A percentile compares a stretch with the other conserved stretches of the same genome.
Conservation (phyloP, 1,140 invertebrate species). For the Laodelphax striatellus region DNA sequence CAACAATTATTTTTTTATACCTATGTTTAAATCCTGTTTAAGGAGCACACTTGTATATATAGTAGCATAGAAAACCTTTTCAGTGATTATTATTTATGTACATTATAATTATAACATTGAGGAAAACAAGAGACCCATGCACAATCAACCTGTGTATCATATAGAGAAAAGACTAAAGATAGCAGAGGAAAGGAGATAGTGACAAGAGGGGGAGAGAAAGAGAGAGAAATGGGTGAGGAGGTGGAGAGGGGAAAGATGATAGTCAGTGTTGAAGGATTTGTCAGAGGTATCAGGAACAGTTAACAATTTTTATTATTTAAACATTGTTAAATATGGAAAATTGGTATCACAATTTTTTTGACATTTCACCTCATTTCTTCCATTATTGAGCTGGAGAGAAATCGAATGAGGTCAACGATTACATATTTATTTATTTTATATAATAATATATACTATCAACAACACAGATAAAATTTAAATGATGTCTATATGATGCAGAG, state of each 20-base stretch:
- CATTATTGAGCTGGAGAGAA: constrained; percentile 7
- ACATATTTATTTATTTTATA: no score
- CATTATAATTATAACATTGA: constrained; percentile 11
- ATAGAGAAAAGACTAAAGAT: constrained; percentile 1
- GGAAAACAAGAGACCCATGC: constrained; percentile 14
- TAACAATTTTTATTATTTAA: constrained; percentile 4
- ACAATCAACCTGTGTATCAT: constrained; percentile 7
- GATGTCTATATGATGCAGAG: background rate
- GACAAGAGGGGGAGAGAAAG: constrained; percentile 5
- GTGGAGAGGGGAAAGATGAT: background rate
- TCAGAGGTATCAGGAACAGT: background rate
- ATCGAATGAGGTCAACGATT: background rate
- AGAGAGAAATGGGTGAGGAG: constrained; percentile 4
- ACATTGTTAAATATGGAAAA: constrained; percentile 16
- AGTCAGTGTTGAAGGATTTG: background rate
- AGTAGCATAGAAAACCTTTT: no score
- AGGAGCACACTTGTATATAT: no score
- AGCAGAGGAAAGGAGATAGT: background rate
- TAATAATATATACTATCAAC: background rate
- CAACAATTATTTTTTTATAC: no score
- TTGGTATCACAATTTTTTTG: constrained; percentile 24
- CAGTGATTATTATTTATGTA: background rate
- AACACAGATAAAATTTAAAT: background rate
- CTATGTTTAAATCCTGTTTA: no score
- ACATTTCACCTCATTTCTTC: constrained; percentile 18